Evolutionary conservation across 2,888 invertebrate species (phyloP).

Genomic region (Limnephilus auricula): DNA sequence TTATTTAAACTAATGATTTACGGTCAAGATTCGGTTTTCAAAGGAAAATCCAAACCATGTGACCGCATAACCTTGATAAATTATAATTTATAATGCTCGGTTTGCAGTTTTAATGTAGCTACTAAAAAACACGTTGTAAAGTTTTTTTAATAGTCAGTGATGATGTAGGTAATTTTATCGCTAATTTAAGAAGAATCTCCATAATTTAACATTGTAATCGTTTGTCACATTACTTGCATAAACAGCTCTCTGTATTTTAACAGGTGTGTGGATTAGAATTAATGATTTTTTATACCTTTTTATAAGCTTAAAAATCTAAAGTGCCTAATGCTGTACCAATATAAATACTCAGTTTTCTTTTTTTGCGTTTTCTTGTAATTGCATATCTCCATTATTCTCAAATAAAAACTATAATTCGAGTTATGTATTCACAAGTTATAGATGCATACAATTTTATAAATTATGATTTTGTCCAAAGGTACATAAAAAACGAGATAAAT

Average conservation of each 20-base stretch:
- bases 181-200: conserved; percentile 46
- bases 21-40: conserved; percentile 14
- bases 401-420: neutral
- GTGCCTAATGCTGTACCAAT: neutral
- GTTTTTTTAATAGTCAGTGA: neutral
- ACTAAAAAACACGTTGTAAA: conserved; percentile 19
- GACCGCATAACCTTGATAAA: conserved; percentile 15
- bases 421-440: neutral
- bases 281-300: conserved; percentile 19
- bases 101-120: conserved; percentile 23
- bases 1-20: neutral
- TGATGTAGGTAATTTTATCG: conserved; percentile 37
- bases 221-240: conserved; percentile 37
- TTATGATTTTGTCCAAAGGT: neutral
- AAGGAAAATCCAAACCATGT: neutral
- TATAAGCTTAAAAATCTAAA: neutral
- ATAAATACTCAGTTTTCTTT: neutral
- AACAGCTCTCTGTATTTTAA: conserved; percentile 34
- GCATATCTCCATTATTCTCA: neutral
- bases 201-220: conserved; percentile 40
- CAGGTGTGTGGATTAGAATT: conserved; percentile 7
- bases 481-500: neutral
- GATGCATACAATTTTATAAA: neutral
- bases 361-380: neutral
- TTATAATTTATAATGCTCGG: conserved; percentile 23